Evolutionary conservation across 1,140 invertebrate genomes (phyloP), one percentile per base, ranked within the genome.

Genomic region (Drosophila nigromelanica): DNA sequence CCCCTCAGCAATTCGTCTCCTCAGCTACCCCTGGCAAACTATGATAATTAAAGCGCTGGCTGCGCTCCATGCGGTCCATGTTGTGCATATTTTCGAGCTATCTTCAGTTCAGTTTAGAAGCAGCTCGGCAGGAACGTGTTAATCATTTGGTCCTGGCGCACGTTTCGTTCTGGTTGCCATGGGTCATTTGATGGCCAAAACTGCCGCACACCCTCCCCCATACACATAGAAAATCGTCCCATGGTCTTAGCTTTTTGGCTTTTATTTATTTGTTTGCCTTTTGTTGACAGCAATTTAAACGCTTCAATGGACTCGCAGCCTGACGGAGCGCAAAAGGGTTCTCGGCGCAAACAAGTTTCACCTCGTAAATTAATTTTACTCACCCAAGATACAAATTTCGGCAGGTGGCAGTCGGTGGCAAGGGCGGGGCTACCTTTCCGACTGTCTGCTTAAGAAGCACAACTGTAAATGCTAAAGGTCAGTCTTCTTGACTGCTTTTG

Each of bases 281-380:
- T 87, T 89, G 82, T 86, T 86, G 82, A 86, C 82, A 86, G 82
- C 82, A 86, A 86, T 86, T 86, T 86, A 89, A 89, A 86, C 83
- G 83, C 82, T 86, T 86, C 82, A 86, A 86, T 86, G 82, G 82
- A 82, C 75, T 61, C 48, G 56, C 55, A 15, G 37, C 47, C 48
- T 40, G 35, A 5, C 63, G 58, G 62, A 76, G 81, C 71, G 82
- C 82, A 82, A 86, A 86, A 87, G 83, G 82, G 78, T 87, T 86
- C 55, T 12, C 18, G 30, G 27, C 71, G 75, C 82, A 86, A 86
- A 86, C 87, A 86, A 86, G 83, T 86, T 87, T 86, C 64, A 89
- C 82, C 83, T 86, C 82, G 82, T 82, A 86, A 86, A 86, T 86
- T 86, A 86, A 86, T 86, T 86, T 86, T 75, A 59, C 59, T 60